Evolutionary conservation across 2,888 invertebrate genomes (phyloP), one percentile per base, ranked within the genome.

Genomic region (Herminia tarsipennalis): DNA sequence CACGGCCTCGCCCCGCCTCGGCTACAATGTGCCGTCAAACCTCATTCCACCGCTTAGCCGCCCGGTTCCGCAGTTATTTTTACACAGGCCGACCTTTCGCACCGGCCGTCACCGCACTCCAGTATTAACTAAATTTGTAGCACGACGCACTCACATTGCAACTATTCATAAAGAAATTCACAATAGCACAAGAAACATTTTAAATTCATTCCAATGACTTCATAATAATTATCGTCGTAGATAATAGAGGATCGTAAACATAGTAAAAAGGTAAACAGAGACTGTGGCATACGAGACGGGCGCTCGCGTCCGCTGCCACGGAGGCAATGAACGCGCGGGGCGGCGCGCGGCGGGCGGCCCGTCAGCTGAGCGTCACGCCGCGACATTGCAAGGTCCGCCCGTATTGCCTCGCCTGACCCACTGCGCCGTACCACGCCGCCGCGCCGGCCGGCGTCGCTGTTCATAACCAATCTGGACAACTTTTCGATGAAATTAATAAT

Each of bases 271-370:
- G 55, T 61, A 59, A 35, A 61, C 46, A 52, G 21, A 58, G 57
- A 64, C 56, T 60, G 56, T 67, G 52, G 74, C 86, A 83, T 85
- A 76, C 78, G 66, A 64, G 56, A 68, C 88, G 83, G 78, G 81
- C 81, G 83, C 81, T 83, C 88, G 73, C 86, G 78, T 79, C 88
- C 88, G 88, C 88, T 82, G 94, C 94, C 94, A 92, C 93, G 93
- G 90, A 93, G 93, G 92, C 93, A 93, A 93, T 94, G 93, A 94
- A 94, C 93, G 94, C 92, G 92, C 92, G 88, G 87, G 87, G 76
- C 67, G 73, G 69, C 58, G 73, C 58, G 73, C 66, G 83, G 79
- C 81, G 74, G 81, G 84, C 79, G 79, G 81, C 81, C 78, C 83
- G 84, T 91, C 91, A 92, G 91, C 92, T 92, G 90, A 92, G 90